A percentile compares a stretch with the other conserved stretches of the same genome.
Evolutionary conservation across 1,140 invertebrate genomes (phyloP).

Genomic region (Zaprionus vittiger): DNA sequence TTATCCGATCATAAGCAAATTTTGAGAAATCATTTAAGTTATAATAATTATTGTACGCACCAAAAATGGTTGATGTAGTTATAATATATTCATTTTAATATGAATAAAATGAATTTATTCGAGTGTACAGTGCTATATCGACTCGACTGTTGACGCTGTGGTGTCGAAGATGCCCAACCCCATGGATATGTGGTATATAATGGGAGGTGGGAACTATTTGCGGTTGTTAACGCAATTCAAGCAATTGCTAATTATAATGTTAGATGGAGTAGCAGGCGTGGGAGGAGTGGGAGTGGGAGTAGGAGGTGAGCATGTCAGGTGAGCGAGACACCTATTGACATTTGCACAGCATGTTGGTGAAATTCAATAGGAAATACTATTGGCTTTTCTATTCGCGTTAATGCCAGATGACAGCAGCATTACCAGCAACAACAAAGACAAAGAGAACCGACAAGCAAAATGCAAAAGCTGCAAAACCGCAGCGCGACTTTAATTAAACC

Average conservation of each 20-base stretch:
- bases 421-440: constrained; percentile 22
- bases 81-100: no score
- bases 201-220: neutral
- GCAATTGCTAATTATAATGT: constrained; percentile 26
- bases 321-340: constrained; percentile 44
- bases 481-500: constrained; percentile 67
- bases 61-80: no score
- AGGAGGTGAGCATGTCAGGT: neutral
- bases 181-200: neutral
- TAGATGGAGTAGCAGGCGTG: neutral
- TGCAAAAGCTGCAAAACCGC: constrained; percentile 37
- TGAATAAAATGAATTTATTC: no score
- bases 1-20: no score
- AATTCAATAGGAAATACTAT: constrained; percentile 42
- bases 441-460: constrained; percentile 14
- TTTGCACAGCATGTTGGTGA: constrained; percentile 45
- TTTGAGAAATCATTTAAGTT: no score
- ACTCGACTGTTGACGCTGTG: neutral
- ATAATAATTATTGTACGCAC: no score
- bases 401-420: constrained; percentile 24
- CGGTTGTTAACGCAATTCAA: constrained; percentile 36
- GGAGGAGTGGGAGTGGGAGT: neutral
- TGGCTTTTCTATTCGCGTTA: constrained; percentile 38
- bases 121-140: neutral
- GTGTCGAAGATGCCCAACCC: neutral